Conservation (phyloP, 53 echinoderm and acorn worm species). For the Holothuria leucospilota region DNA sequence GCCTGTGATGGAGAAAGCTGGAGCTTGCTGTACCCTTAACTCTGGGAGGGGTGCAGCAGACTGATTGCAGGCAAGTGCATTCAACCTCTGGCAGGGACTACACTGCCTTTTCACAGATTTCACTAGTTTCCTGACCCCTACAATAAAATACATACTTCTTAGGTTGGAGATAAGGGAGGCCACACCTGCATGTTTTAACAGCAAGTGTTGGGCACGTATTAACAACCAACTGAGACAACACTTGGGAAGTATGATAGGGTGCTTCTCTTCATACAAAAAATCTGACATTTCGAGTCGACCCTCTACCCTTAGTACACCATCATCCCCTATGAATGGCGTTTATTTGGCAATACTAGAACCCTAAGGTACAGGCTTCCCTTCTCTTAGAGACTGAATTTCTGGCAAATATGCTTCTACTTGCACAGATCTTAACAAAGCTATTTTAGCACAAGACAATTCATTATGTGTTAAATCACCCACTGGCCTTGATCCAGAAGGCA, state of each 20-base stretch:
- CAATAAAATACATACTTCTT: neutral
- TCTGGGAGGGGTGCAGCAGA: slow-evolving; percentile 1
- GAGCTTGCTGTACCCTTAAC: slow-evolving; percentile 9
- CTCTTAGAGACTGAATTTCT: neutral
- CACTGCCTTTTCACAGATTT: neutral
- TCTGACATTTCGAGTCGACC: neutral
- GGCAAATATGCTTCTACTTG: slow-evolving; percentile 21
- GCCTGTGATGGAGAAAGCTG: neutral
- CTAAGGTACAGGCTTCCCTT: neutral
- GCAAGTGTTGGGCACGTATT: neutral
- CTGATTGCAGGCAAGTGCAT: slow-evolving; percentile 3
- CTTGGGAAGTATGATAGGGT: neutral
- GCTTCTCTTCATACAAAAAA: neutral
- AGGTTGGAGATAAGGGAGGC: neutral
- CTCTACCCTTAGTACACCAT: neutral
- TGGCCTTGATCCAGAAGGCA: no score
- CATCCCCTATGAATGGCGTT: neutral
- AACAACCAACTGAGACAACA: slow-evolving; percentile 1
- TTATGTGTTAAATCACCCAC: neutral
- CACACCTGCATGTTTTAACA: neutral
- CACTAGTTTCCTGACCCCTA: neutral
- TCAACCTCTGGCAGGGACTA: neutral
- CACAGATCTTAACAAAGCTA: slow-evolving; percentile 2
- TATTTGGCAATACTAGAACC: neutral
- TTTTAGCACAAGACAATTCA: neutral